These are phyloP conservation scores for Belonocnema kinseyi DNA, from an alignment of 1,140 invertebrate genomes.

Conservation along the genomic window DNA sequence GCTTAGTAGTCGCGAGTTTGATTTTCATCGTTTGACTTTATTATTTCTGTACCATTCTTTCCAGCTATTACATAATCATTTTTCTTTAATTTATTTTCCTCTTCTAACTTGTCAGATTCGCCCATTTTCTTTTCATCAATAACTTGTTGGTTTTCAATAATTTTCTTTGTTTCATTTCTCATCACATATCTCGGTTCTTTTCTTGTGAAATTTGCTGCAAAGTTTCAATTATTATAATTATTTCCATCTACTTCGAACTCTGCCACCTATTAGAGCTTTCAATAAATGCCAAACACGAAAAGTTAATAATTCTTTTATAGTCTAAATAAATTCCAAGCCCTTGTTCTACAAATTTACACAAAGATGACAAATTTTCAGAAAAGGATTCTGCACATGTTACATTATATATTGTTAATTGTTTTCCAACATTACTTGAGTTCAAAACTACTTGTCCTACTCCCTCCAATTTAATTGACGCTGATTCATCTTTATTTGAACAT, in stretches of 20 bases:
- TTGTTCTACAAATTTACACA: background rate
- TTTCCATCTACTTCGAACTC: background rate
- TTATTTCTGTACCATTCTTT: background rate
- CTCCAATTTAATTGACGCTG: constrained; percentile 31
- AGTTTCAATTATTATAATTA: background rate
- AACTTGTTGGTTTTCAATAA: background rate
- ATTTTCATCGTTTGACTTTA: background rate
- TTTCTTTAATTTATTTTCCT: background rate
- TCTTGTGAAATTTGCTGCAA: background rate
- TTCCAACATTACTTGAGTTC: background rate
- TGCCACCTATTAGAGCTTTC: background rate
- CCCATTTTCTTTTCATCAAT: background rate
- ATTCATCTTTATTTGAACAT: constrained; percentile 39
- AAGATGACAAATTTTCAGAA: background rate
- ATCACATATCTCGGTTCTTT: background rate
- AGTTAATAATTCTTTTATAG: background rate
- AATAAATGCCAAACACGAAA: background rate
- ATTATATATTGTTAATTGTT: background rate
- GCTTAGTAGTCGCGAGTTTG: no score
- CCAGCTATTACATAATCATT: background rate
- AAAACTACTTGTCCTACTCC: constrained; percentile 23
- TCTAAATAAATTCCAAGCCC: background rate
- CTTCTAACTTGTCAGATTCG: background rate
- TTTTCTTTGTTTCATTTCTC: background rate
- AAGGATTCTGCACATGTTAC: background rate